Conservation (phyloP, 2,113 vertebrate species). For the Lanius ludovicianus region DNA sequence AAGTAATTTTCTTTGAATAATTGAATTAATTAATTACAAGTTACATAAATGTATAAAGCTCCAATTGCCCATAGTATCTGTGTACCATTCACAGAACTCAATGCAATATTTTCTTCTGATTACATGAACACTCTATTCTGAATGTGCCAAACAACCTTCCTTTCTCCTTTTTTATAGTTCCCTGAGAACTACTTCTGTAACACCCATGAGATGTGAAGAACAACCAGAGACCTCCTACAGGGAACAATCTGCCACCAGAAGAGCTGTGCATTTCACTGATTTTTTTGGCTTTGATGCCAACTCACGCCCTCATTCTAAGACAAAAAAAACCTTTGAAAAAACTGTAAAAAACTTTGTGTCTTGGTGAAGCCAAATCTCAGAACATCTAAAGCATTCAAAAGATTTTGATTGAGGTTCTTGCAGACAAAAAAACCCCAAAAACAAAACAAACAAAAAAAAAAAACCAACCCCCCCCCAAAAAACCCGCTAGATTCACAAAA, state of each 20-base stretch:
- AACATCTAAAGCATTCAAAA: background rate
- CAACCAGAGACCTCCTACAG: conserved; percentile 53
- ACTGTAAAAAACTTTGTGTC: background rate
- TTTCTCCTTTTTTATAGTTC: conserved; percentile 26
- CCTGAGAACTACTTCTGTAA: conserved; percentile 45
- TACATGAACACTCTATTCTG: conserved; percentile 49
- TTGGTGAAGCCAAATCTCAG: background rate
- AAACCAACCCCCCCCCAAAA: no score
- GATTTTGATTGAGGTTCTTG: background rate
- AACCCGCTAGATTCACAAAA: background rate
- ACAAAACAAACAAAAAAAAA: no score
- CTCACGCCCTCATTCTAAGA: background rate
- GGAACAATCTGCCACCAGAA: conserved; percentile 54
- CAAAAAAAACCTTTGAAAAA: background rate
- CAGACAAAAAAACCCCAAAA: background rate
- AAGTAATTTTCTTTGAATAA: conserved; percentile 62
- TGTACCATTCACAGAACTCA: conserved; percentile 61
- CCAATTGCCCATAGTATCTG: conserved; percentile 50
- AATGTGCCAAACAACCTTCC: conserved; percentile 43
- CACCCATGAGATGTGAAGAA: conserved; percentile 55
- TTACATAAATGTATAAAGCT: conserved; percentile 50
- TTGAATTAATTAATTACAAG: conserved; percentile 63
- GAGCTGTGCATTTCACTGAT: conserved; percentile 33
- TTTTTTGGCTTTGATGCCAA: conserved; percentile 35
- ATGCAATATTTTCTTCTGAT: conserved; percentile 58